Evolutionary conservation across 1,140 invertebrate species (phyloP).

Genomic region (Holcopasites calliopsidis): DNA sequence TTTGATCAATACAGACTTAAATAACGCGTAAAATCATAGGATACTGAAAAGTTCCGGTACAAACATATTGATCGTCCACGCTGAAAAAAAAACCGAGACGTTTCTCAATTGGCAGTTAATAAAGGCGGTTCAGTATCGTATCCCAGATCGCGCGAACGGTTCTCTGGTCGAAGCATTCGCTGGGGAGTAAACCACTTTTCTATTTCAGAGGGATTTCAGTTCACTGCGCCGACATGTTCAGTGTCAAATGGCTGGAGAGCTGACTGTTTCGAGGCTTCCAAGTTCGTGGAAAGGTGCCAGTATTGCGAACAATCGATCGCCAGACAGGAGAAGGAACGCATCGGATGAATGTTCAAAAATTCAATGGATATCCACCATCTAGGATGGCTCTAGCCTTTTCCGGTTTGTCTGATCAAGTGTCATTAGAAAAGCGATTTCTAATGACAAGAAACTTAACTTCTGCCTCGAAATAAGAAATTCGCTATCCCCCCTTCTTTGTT

Average conservation of each 20-base stretch:
- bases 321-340: not conserved
- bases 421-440: conserved; percentile 19
- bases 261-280: conserved; percentile 31
- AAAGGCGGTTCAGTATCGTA: conserved; percentile 5
- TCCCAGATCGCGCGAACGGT: not conserved
- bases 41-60: not conserved
- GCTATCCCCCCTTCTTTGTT: too few species aligned
- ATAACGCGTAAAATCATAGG: not conserved
- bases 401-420: not conserved
- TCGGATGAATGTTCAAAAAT: conserved; percentile 21
- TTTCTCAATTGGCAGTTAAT: conserved; percentile 37
- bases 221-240: conserved; percentile 26
- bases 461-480: too few species aligned
- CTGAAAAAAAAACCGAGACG: not conserved
- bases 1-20: too few species aligned
- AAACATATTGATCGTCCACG: not conserved
- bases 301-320: conserved; percentile 21
- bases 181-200: conserved; percentile 20
- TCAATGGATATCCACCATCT: not conserved
- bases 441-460: too few species aligned
- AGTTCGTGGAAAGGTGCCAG: conserved; percentile 41
- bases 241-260: conserved; percentile 38
- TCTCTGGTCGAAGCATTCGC: conserved; percentile 11
- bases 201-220: conserved; percentile 37
- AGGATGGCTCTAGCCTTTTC: not conserved